Evolutionary conservation across 2,113 vertebrate genomes (phyloP).

Genomic region (Grallaria varia): DNA sequence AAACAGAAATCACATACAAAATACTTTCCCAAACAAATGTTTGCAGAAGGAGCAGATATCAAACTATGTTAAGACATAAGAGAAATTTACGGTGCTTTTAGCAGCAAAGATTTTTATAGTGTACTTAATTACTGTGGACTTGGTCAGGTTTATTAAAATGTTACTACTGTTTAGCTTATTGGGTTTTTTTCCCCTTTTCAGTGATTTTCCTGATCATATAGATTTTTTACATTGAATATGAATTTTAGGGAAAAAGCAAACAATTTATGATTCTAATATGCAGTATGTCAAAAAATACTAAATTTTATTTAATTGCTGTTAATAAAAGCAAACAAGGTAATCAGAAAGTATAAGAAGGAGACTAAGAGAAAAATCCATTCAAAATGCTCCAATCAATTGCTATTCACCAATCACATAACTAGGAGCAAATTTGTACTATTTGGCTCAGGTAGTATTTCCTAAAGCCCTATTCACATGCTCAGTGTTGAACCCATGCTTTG

Average conservation of each 20-base stretch:
- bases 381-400: neutral
- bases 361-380: neutral
- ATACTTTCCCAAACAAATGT: neutral
- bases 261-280: neutral
- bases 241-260: neutral
- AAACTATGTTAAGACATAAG: neutral
- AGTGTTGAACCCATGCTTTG: neutral
- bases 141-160: neutral
- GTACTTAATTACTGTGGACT: neutral
- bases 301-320: neutral
- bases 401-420: neutral
- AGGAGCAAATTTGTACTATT: neutral
- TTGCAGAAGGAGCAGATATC: neutral
- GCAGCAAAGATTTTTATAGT: neutral
- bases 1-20: neutral
- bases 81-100: neutral
- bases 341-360: neutral
- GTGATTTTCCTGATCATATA: neutral
- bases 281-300: neutral
- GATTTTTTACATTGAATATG: neutral
- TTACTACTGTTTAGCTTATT: neutral
- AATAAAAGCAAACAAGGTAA: neutral
- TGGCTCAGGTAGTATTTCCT: neutral
- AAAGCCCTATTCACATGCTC: neutral
- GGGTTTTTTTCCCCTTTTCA: neutral